phyloP scores from a whole-genome alignment of 2,113 vertebrate genomes.

The Pelmatolapia mariae region DNA sequence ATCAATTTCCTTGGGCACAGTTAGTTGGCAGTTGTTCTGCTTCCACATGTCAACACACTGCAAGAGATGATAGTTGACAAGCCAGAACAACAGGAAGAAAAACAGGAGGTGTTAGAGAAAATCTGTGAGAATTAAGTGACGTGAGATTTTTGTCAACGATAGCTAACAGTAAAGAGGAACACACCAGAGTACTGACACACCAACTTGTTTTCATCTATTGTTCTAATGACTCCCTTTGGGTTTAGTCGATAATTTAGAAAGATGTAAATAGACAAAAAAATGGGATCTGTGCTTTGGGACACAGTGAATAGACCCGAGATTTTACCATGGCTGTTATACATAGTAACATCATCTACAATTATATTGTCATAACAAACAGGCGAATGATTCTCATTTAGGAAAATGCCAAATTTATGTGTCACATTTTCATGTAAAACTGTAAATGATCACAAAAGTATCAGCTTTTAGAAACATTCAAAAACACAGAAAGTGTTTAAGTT shows the following conservation, averaged over 20 bases:
- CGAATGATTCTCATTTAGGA: not conserved
- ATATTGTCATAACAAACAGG: not conserved
- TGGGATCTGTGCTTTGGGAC: not conserved
- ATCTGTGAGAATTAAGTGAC: not conserved
- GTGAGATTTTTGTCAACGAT: not conserved
- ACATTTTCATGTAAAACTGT: not conserved
- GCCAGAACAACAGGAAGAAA: not conserved
- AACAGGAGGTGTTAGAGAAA: not conserved
- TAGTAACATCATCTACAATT: not conserved
- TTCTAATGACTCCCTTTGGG: not conserved
- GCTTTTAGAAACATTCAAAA: not conserved
- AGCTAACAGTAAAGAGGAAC: not conserved
- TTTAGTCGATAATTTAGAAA: not conserved
- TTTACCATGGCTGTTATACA: not conserved
- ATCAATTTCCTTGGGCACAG: constrained; percentile 90
- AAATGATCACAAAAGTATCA: not conserved
- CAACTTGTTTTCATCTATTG: not conserved
- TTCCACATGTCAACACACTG: constrained; percentile 99
- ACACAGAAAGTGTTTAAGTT: not conserved
- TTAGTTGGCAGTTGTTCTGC: constrained; percentile 85
- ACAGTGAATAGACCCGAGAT: not conserved
- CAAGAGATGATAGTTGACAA: not conserved
- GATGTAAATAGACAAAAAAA: not conserved
- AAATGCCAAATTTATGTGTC: not conserved
- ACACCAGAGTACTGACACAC: not conserved